Evolutionary conservation across 2,888 invertebrate genomes (phyloP), one percentile per base, ranked within the genome.

Genomic region (Morpho achilles): DNA sequence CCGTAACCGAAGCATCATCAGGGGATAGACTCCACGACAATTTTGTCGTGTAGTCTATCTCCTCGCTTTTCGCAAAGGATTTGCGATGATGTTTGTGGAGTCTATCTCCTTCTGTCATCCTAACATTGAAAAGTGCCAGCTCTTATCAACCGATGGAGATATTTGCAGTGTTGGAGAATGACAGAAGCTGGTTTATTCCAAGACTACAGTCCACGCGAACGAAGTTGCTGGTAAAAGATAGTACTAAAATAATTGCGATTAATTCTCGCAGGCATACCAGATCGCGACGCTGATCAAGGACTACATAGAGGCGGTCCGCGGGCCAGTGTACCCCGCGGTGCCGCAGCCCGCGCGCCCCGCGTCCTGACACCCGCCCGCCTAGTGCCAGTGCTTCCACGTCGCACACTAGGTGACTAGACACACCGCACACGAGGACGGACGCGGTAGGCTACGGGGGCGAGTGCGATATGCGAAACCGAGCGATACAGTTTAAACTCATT

Each of bases 261-360:
- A 1, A 8, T 7, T 44, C 41, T 10, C 69, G 6, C 87, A 98
- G 95, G 97, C 97, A 61, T 96, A 96, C 88, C 97, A 98, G 90
- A 97, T 98, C 77, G 96, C 97, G 59, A 97, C 96, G 59, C 92
- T 98, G 64, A 97, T 98, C 72, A 95, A 96, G 77, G 98, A 98
- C 85, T 98, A 98, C 85, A 90, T 90, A 67, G 90, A 90, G 70
- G 90, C 90, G 62, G 89, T 89, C 50, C 90, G 90, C 75, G 90
- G 90, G 73, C 90, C 90, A 10, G 90, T 90, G 75, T 84, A 81
- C 54, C 88, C 90, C 56, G 87, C 87, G 8, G 86, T 79, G 72
- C 64, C 76, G 53, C 76, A 56, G 73, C 75, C 57, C 70, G 71
- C 53, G 69, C 70, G 53, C 54, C 63, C 69, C 65, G 74, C 77